These are phyloP conservation scores for Darevskia mixta DNA, from an alignment of 2,797 vertebrate species.

Conservation along the genomic window DNA sequence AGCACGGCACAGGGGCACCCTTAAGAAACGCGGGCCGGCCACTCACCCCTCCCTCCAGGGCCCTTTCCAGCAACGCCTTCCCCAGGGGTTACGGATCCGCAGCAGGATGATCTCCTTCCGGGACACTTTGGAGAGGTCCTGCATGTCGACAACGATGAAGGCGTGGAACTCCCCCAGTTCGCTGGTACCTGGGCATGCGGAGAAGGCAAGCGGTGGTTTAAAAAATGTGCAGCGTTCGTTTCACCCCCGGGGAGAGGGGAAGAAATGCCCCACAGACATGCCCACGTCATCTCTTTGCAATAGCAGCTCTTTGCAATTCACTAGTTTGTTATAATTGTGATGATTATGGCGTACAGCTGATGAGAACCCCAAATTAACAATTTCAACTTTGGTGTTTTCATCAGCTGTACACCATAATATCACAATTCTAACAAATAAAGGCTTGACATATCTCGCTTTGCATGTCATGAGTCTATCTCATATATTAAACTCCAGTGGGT, in stretches of 20 bases:
- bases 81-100: conserved; percentile 94
- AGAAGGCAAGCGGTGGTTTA: neutral
- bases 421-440: too few species aligned
- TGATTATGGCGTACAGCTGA: too few species aligned
- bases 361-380: too few species aligned
- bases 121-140: conserved; percentile 75
- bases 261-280: neutral
- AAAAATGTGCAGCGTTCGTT: neutral
- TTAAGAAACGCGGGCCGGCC: neutral
- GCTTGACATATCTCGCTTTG: too few species aligned
- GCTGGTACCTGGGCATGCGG: conserved; percentile 71
- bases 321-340: too few species aligned
- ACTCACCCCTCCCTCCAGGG: conserved; percentile 89
- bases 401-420: too few species aligned
- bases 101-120: conserved; percentile 82
- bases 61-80: conserved; percentile 89
- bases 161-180: conserved; percentile 91
- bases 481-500: too few species aligned
- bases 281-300: neutral
- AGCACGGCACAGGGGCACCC: neutral
- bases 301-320: too few species aligned
- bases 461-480: too few species aligned
- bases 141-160: conserved; percentile 88
- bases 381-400: too few species aligned
- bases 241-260: neutral